A percentile compares a stretch with the other conserved stretches of the same genome.
phyloP scores from a whole-genome alignment of 2,113 vertebrate species.

The Megaceryle torquata region DNA sequence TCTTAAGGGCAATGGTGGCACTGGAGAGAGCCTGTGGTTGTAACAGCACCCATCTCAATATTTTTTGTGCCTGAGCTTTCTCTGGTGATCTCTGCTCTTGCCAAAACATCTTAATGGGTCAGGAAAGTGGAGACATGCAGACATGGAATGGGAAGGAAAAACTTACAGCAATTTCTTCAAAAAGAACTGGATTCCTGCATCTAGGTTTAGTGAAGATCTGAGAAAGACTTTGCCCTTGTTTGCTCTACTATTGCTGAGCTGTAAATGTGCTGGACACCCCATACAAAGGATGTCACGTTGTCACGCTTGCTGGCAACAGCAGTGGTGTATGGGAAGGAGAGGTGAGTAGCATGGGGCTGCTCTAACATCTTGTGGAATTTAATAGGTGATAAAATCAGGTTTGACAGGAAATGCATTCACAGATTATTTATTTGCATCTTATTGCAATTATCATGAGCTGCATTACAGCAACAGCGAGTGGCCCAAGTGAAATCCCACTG shows the following conservation, averaged over 20 bases:
- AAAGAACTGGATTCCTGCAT: not conserved
- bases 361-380: not conserved
- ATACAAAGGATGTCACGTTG: rapidly evolving
- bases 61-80: not conserved
- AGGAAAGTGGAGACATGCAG: not conserved
- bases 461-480: not conserved
- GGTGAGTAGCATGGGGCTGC: not conserved
- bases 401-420: not conserved
- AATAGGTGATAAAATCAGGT: not conserved
- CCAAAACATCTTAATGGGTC: not conserved
- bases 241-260: rapidly evolving
- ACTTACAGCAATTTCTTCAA: not conserved
- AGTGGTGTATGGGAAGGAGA: not conserved
- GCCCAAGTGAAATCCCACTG: not conserved
- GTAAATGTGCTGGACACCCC: rapidly evolving
- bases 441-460: not conserved
- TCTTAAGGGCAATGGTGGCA: not conserved
- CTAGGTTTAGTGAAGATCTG: not conserved
- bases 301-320: not conserved
- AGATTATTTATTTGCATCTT: not conserved
- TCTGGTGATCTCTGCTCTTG: not conserved
- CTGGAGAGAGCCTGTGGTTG: not conserved
- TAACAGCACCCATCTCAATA: not conserved
- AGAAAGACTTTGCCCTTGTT: not conserved
- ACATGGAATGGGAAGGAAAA: not conserved